Evolutionary conservation across 1,140 invertebrate species (phyloP), one percentile per base, ranked within the genome.

Genomic region (Cydia fagiglandana): DNA sequence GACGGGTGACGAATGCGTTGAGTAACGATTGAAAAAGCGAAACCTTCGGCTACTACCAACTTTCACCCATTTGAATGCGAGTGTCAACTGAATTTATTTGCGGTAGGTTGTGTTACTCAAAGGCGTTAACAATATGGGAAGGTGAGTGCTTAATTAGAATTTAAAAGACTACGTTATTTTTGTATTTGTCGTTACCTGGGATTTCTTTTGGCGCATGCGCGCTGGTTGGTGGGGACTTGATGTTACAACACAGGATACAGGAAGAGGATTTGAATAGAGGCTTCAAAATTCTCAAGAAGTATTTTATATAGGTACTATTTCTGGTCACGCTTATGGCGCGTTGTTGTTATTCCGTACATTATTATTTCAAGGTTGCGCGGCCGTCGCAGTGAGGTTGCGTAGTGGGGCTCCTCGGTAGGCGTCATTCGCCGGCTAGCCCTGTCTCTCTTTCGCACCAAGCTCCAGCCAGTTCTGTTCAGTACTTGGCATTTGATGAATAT

Each of bases 331-430:
- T 91, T 88, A 86, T 88, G 86, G 87, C 88, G 85, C 89, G 88
- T 90, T 92, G 84, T 86, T 86, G 90, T 90, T 92, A 91, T 92
- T 91, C 91, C 84, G 89, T 89, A 89, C 91, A 93, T 92, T 92
- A 91, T 92, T 91, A 91, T 92, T 92, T 92, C 91, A 92, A 92
- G 91, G 91, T 92, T 92, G 91, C 86, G 84, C 86, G 87, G 88
- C 86, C 89, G 91, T 89, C 89, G 89, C 91, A 86, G 86, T 90
- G 86, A 91, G 87, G 88, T 91, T 91, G 89, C 88, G 88, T 90
- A 88, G 91, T 89, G 91, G 89, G 91, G 89, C 89, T 92, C 91
- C 89, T 89, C 91, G 88, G 84, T 90, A 89, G 89, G 89, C 89
- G 88, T 88, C 86, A 84, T 87, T 88, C 83, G 83, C 83, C 84